Percentiles rank a stretch among this genome's conserved stretches.
Conservation (phyloP, 1,140 invertebrate species). For the Anagrus nilaparvatae region DNA sequence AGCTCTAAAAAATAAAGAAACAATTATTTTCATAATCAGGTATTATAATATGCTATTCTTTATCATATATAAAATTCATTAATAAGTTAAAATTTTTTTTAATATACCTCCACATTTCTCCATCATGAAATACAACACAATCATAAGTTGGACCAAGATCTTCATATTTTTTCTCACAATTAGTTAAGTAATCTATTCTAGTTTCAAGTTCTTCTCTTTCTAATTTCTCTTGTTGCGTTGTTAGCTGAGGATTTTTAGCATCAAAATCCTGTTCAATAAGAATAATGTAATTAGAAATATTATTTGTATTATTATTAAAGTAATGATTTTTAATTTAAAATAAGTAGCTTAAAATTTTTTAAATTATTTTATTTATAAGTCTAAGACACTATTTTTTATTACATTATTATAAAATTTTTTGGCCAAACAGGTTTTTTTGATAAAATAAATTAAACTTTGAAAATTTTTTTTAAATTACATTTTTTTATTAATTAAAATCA, state of each 20-base stretch:
- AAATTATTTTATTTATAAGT: no score
- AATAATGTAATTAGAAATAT: constrained; percentile 1
- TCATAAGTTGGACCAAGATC: constrained; percentile 87
- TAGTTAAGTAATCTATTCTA: constrained; percentile 71
- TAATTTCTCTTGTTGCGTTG: constrained; percentile 64
- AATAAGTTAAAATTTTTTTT: constrained; percentile 20
- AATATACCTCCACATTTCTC: constrained; percentile 62
- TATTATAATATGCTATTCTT: no score
- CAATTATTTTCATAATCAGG: constrained; percentile 5
- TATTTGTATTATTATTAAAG: no score
- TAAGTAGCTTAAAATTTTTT: no score
- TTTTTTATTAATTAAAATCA: no score
- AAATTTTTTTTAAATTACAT: no score
- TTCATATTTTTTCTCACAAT: constrained; percentile 78
- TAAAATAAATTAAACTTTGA: no score
- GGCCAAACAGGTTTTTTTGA: no score
- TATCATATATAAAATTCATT: neutral
- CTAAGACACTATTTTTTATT: no score
- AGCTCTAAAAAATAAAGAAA: constrained; percentile 50
- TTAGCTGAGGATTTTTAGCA: constrained; percentile 44
- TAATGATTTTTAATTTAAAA: no score
- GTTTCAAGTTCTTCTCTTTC: constrained; percentile 84
- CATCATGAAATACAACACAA: constrained; percentile 87
- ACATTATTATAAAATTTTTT: no score
- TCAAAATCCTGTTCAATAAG: constrained; percentile 48